Conservation (phyloP, 2,888 invertebrate genomes). For the Diloba caeruleocephala region DNA sequence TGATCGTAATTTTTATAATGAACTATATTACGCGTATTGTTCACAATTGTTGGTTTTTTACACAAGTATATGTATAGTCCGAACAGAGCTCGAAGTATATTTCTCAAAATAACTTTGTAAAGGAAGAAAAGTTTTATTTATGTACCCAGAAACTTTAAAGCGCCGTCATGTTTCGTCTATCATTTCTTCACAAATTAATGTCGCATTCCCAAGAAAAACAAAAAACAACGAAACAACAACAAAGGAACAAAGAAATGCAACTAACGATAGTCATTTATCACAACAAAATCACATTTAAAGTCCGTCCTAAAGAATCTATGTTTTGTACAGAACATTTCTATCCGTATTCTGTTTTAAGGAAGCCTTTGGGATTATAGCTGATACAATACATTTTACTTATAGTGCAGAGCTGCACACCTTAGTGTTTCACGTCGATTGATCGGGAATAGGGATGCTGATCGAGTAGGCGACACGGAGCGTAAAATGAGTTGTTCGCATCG, state of each 20-base stretch:
- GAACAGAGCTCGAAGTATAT: not conserved
- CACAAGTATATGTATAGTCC: too few relatives aligned
- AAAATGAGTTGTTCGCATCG: slow-evolving; percentile 85
- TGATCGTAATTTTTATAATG: too few relatives aligned
- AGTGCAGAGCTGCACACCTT: slow-evolving; percentile 60
- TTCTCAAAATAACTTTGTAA: slow-evolving; percentile 3
- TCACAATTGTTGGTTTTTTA: too few relatives aligned
- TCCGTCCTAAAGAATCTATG: slow-evolving; percentile 53
- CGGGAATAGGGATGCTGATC: slow-evolving; percentile 72
- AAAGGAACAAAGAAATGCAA: slow-evolving; percentile 56
- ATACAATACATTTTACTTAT: slow-evolving; percentile 54
- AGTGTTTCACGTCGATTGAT: slow-evolving; percentile 69
- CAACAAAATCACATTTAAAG: slow-evolving; percentile 57
- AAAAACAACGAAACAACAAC: slow-evolving; percentile 37
- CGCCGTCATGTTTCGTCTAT: slow-evolving; percentile 8
- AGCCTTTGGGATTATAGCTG: slow-evolving; percentile 51
- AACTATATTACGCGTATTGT: too few relatives aligned
- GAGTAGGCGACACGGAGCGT: slow-evolving; percentile 78
- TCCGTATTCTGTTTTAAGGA: slow-evolving; percentile 56
- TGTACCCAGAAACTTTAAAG: slow-evolving; percentile 14
- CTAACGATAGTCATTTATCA: slow-evolving; percentile 59
- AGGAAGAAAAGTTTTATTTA: slow-evolving; percentile 4
- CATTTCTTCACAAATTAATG: slow-evolving; percentile 49
- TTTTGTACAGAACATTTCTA: slow-evolving; percentile 50
- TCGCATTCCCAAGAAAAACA: slow-evolving; percentile 41